phyloP scores from a whole-genome alignment of 2,113 vertebrate genomes.

The Varanus komodoensis region DNA sequence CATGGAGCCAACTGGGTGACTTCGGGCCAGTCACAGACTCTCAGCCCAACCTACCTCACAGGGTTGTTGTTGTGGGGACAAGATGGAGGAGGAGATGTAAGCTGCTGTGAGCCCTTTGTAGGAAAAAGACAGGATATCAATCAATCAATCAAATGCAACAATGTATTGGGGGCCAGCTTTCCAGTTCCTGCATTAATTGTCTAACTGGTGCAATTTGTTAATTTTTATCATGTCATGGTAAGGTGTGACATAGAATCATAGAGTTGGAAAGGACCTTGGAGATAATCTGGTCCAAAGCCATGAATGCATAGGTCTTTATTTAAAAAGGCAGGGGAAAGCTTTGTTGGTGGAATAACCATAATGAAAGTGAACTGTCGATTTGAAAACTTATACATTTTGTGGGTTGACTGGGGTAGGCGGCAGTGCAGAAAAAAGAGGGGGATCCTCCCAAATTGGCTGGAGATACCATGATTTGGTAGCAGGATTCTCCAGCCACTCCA shows the following conservation, averaged over 20 bases:
- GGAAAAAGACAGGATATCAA: too few relatives aligned
- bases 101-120: too few relatives aligned
- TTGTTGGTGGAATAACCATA: conserved; percentile 16
- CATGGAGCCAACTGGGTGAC: too few relatives aligned
- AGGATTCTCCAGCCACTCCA: too few relatives aligned
- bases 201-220: conserved; percentile 1
- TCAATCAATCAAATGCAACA: background rate
- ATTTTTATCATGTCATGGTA: background rate
- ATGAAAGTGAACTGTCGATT: background rate
- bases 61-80: too few relatives aligned
- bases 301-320: background rate
- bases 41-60: too few relatives aligned
- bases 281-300: too few relatives aligned
- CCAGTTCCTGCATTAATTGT: background rate
- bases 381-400: background rate
- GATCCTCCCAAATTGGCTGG: too few relatives aligned
- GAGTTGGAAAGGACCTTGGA: background rate
- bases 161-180: background rate
- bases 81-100: too few relatives aligned
- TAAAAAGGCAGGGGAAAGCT: background rate
- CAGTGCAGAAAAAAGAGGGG: too few relatives aligned
- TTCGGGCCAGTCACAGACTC: too few relatives aligned
- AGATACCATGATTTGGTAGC: too few relatives aligned
- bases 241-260: background rate
- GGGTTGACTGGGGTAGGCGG: background rate